Percentiles rank a stretch among this genome's conserved stretches.
Conservation (phyloP, 2,888 invertebrate species). For the Drosophila neoperkinsi region DNA sequence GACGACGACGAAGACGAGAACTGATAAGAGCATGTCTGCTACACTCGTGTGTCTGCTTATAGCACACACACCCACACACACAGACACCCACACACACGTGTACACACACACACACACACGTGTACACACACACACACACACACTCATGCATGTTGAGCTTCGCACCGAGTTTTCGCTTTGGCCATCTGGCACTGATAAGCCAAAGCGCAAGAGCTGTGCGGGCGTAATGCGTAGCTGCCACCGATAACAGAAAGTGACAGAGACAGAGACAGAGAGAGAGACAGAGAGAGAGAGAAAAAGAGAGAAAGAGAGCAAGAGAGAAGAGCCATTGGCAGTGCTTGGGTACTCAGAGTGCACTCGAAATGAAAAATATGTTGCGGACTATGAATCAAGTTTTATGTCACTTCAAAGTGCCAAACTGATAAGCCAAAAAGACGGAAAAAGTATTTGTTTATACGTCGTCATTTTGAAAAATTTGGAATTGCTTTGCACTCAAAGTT, state of each 20-base stretch:
- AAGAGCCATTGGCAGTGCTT: slow-evolving; percentile 19
- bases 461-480: slow-evolving; percentile 49
- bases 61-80: neutral
- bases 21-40: slow-evolving; percentile 17
- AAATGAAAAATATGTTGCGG: neutral
- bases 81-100: too few species aligned
- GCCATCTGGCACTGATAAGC: slow-evolving; percentile 72
- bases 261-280: neutral
- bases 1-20: neutral
- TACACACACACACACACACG: neutral
- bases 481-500: slow-evolving; percentile 69
- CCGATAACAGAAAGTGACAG: slow-evolving; percentile 50
- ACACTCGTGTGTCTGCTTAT: slow-evolving; percentile 4
- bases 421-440: slow-evolving; percentile 31
- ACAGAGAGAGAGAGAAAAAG: neutral
- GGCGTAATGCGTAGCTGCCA: slow-evolving; percentile 64
- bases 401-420: slow-evolving; percentile 51
- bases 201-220: slow-evolving; percentile 38
- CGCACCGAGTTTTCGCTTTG: slow-evolving; percentile 38
- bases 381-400: slow-evolving; percentile 47
- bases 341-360: slow-evolving; percentile 53
- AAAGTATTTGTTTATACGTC: slow-evolving; percentile 68
- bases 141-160: slow-evolving; percentile 25
- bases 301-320: neutral
- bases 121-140: neutral